These are phyloP conservation scores for Drosophila helvetica DNA, from an alignment of 2,888 invertebrate genomes.

Conservation along the genomic window DNA sequence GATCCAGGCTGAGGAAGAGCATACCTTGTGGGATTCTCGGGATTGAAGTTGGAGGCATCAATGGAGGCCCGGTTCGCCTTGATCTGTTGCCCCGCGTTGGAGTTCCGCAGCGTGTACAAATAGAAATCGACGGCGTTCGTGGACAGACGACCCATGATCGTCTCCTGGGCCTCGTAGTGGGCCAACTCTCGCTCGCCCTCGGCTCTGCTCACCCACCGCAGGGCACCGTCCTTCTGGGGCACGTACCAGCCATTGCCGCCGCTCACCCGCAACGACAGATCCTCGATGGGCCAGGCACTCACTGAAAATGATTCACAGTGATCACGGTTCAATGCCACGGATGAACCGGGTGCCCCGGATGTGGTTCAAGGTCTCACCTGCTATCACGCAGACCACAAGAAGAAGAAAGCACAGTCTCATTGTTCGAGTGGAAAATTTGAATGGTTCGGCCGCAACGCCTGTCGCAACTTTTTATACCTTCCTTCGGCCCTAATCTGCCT, in stretches of 20 bases:
- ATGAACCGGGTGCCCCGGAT: background rate
- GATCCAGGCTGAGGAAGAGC: background rate
- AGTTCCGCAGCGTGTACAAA: constrained; percentile 72
- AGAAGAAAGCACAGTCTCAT: constrained; percentile 57
- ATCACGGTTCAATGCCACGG: background rate
- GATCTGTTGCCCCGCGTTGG: constrained; percentile 51
- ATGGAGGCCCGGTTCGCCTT: constrained; percentile 45
- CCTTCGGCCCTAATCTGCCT: background rate
- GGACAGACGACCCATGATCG: constrained; percentile 38
- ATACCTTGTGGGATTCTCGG: constrained; percentile 58
- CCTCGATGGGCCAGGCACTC: constrained; percentile 52
- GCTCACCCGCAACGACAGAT: constrained; percentile 34
- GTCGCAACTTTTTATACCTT: constrained; percentile 46
- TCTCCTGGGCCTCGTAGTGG: constrained; percentile 45
- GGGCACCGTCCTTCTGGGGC: constrained; percentile 52
- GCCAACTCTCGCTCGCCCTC: constrained; percentile 47
- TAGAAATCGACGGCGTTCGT: constrained; percentile 66
- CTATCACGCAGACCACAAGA: constrained; percentile 44
- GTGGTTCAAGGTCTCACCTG: constrained; percentile 54
- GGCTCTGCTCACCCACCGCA: constrained; percentile 52
- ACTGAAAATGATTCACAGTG: constrained; percentile 15
- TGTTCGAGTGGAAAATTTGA: constrained; percentile 21
- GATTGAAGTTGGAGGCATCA: constrained; percentile 58
- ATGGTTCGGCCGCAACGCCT: constrained; percentile 21
- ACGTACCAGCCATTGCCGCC: constrained; percentile 72